Conservation (phyloP, 2,888 invertebrate species). For the Timema cristinae region DNA sequence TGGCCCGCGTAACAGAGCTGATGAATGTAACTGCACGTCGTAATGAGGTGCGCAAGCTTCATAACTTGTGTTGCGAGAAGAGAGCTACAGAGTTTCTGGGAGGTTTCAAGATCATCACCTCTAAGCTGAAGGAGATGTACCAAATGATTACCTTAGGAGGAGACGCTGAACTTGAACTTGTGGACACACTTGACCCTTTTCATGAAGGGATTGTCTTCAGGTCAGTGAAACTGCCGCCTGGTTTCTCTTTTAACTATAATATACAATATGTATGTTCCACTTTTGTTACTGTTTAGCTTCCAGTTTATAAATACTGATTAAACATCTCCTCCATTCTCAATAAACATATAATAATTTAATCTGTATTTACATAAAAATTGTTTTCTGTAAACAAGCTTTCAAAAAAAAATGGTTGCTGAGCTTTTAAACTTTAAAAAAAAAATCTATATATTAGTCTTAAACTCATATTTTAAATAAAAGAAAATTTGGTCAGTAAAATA, state of each 20-base stretch:
- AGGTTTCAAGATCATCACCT: slow-evolving; percentile 84
- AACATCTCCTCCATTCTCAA: too few species aligned
- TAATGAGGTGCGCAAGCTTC: slow-evolving; percentile 69
- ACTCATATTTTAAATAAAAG: too few species aligned
- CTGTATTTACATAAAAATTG: too few species aligned
- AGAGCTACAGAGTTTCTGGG: slow-evolving; percentile 75
- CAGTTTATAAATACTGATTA: too few species aligned
- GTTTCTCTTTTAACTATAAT: background rate
- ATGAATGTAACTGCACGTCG: slow-evolving; percentile 74
- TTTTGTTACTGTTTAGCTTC: too few species aligned
- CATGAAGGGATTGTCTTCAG: slow-evolving; percentile 92
- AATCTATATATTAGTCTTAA: too few species aligned
- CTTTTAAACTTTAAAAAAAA: too few species aligned
- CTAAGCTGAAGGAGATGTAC: slow-evolving; percentile 94
- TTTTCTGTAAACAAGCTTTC: too few species aligned
- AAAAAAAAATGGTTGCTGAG: too few species aligned
- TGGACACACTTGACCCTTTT: slow-evolving; percentile 94
- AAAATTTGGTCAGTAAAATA: too few species aligned
- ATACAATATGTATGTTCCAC: background rate
- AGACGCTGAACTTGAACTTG: slow-evolving; percentile 92
- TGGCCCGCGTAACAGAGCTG: slow-evolving; percentile 64
- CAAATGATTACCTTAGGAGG: slow-evolving; percentile 97
- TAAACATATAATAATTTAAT: too few species aligned
- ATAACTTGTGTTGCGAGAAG: slow-evolving; percentile 65
- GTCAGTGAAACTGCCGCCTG: slow-evolving; percentile 47